phyloP scores from a whole-genome alignment of 2,113 vertebrate species.

The Siphamia tubifer region DNA sequence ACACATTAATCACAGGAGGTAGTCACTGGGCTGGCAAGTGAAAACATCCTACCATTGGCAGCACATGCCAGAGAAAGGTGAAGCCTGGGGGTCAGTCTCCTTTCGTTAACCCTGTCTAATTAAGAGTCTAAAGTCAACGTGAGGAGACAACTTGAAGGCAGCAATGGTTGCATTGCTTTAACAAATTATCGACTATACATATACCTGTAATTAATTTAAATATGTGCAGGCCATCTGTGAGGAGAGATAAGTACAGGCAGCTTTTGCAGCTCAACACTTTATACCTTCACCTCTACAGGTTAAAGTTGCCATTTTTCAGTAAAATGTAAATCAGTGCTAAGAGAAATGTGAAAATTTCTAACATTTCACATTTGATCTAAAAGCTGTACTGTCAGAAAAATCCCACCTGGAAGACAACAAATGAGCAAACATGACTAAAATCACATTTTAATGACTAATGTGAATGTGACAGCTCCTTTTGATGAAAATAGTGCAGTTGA shows the following conservation, averaged over 20 bases:
- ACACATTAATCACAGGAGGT: conserved; percentile 78
- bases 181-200: conserved; percentile 41
- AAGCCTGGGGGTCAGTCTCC: conserved; percentile 45
- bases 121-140: conserved; percentile 66
- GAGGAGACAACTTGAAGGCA: conserved; percentile 55
- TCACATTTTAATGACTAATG: background rate
- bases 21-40: conserved; percentile 44
- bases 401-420: background rate
- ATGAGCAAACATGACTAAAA: background rate
- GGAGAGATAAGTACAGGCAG: conserved; percentile 3
- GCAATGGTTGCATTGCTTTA: conserved; percentile 14
- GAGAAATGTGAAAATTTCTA: too few species aligned
- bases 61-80: conserved; percentile 36
- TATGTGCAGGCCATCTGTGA: conserved; percentile 20
- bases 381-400: background rate
- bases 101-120: conserved; percentile 77
- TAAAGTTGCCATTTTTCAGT: background rate
- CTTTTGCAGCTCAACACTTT: background rate
- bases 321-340: too few species aligned
- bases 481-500: background rate
- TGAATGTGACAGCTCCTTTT: background rate
- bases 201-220: conserved; percentile 56
- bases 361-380: background rate
- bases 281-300: background rate
- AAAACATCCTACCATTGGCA: conserved; percentile 56